These are phyloP conservation scores for Physocephala rufipes DNA, from an alignment of 2,888 invertebrate genomes.

Conservation along the genomic window DNA sequence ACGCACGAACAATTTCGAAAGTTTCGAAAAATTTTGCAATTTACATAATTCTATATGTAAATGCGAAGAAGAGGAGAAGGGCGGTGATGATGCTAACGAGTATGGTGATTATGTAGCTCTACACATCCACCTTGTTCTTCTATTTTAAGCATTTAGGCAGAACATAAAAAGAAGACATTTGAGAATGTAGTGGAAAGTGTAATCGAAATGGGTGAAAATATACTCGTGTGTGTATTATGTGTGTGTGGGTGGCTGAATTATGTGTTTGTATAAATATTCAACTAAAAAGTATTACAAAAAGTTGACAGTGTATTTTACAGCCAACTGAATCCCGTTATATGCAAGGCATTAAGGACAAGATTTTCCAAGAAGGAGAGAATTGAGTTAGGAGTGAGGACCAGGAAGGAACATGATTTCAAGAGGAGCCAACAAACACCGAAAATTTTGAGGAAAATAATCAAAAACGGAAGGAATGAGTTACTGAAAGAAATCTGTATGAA, in stretches of 20 bases:
- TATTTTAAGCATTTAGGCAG: conserved; percentile 16
- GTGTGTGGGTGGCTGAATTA: no score
- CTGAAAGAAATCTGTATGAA: no score
- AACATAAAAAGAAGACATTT: conserved; percentile 30
- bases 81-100: no score
- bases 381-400: no score
- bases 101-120: not conserved
- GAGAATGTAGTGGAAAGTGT: conserved; percentile 10
- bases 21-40: conserved; percentile 15
- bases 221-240: conserved; percentile 5
- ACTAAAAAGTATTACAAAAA: conserved; percentile 28
- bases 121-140: not conserved
- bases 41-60: conserved; percentile 19
- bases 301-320: not conserved
- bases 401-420: no score
- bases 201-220: conserved; percentile 24
- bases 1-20: no score
- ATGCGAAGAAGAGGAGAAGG: not conserved
- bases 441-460: no score
- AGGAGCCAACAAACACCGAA: no score
- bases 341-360: no score
- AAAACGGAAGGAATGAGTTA: no score
- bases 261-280: conserved; percentile 17
- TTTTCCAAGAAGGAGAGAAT: no score
- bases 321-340: no score